Evolutionary conservation across 2,113 vertebrate genomes (phyloP), one percentile per base, ranked within the genome.

Genomic region (Ictalurus furcatus): DNA sequence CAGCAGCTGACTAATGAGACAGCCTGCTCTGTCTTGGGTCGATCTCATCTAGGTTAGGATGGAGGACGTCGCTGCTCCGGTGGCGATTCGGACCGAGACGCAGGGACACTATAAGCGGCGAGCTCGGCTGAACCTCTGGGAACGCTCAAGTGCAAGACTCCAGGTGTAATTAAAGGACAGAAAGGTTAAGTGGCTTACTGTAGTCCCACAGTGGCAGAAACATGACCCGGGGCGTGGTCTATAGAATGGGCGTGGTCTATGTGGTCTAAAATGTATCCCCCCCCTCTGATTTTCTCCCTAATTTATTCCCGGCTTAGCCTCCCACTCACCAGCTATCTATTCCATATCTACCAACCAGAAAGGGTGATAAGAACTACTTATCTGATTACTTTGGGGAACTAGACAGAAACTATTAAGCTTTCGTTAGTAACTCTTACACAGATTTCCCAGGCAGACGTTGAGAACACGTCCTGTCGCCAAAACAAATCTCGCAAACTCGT

Each of bases 91-190:
- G 23, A 54, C 44, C 6, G 56, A 65, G 63, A 69, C 63, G 40
- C 30, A 28, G 11, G 21, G 65, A 40, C 25, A 30, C 14, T 59
- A 85, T 63, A 65, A 63, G 34, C 59, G 21, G 9, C 7, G n/a
- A 28, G 52, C 12, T 73, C n/a, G 11, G 28, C 83, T 37, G 40
- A 61, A 40, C 67, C 37, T 78, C 16, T 56, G 58, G 40, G 79
- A 88, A 90, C 12, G 52, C 44, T 83, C 78, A 13, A 9, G 40
- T 37, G 19, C 34, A 85, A 79, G 23, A 85, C 80, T 52, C 61
- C 74, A 48, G 19, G 21, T 58, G 74, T 65, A 80, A 81, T 85
- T 89, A 81, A 63, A 85, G 63, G 76, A 69, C 73, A 85, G 74
- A 44, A 63, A 44, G 61, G 16, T 58, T 80, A 85, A 85, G 84